Conservation (phyloP, 2,888 invertebrate genomes). For the Elmis aenea region DNA sequence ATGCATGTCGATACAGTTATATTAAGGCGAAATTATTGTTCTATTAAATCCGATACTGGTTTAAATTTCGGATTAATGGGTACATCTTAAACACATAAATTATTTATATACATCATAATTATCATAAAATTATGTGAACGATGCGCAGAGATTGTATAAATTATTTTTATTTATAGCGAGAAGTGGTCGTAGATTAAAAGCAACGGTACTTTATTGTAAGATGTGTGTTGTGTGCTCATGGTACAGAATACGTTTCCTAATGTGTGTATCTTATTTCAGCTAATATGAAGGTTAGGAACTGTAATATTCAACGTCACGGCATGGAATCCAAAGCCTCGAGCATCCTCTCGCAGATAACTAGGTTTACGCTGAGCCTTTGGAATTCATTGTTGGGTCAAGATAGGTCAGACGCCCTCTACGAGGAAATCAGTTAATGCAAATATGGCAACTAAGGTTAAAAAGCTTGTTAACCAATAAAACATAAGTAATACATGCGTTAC, state of each 20-base stretch:
- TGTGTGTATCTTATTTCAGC: background rate
- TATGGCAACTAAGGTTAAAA: background rate
- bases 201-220: conserved; percentile 6
- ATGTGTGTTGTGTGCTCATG: conserved; percentile 6
- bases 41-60: no score
- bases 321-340: conserved; percentile 14
- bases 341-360: conserved; percentile 19
- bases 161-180: conserved; percentile 5
- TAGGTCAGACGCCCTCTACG: conserved; percentile 21
- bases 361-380: conserved; percentile 20
- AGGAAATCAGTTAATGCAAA: conserved; percentile 17
- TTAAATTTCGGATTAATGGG: no score
- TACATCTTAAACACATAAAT: no score
- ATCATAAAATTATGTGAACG: no score
- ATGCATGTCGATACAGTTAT: no score
- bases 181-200: conserved; percentile 7
- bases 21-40: no score
- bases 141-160: no score
- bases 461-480: no score
- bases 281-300: background rate
- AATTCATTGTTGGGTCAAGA: conserved; percentile 21
- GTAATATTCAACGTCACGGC: background rate
- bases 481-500: no score
- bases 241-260: background rate
- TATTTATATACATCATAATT: no score